Conservation (phyloP, 2,797 vertebrate species). For the Eulemur coronatus region DNA sequence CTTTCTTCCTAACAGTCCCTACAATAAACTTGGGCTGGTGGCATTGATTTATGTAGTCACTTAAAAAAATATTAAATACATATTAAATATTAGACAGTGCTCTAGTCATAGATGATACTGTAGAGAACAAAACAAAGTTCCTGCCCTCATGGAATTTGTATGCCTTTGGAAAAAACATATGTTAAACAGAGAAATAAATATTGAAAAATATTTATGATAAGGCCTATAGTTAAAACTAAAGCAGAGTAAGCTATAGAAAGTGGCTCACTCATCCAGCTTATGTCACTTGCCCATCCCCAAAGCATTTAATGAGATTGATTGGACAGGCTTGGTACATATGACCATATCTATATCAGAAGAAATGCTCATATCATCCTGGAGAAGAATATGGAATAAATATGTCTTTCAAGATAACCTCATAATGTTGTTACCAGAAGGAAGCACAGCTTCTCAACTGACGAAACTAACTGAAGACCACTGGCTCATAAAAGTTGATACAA, state of each 20-base stretch:
- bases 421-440: neutral
- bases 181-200: neutral
- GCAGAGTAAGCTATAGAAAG: neutral
- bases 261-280: neutral
- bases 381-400: constrained; percentile 1
- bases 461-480: neutral
- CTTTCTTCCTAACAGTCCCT: neutral
- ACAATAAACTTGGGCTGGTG: neutral
- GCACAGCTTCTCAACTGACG: neutral
- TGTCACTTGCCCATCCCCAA: neutral
- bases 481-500: neutral
- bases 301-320: neutral
- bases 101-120: neutral
- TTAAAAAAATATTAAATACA: neutral
- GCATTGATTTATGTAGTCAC: neutral
- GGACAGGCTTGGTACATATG: neutral
- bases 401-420: neutral
- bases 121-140: neutral
- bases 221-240: neutral
- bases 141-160: neutral
- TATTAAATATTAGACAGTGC: neutral
- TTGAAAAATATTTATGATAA: neutral
- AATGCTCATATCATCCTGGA: neutral
- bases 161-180: neutral
- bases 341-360: neutral